Base-by-base conservation (phyloP, 2,888 invertebrate genomes). In the Lasioglossum figueresi region DNA sequence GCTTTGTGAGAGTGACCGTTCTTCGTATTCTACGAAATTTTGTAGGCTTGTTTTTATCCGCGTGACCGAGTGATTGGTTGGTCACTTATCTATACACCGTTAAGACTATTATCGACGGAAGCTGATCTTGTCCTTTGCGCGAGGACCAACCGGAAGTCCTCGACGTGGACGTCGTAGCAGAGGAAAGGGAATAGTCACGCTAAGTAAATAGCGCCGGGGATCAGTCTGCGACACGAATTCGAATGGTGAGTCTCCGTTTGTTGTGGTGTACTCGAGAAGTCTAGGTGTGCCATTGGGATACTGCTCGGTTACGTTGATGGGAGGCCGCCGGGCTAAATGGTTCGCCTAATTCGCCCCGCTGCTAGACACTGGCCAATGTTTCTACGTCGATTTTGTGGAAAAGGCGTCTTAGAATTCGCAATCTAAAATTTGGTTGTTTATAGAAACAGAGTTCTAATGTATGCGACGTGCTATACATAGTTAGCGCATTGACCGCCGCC, bases 221-320 rank as follows among this genome's bases (percentile, higher is more conserved):
- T 71, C 79, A 34, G 40, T 82, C 79, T 73, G 76, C 84, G 72
- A 71, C 79, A 78, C 78, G 79, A 79, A 83, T 82, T 84, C 89
- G 83, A 83, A 88, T 89, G 89, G 89, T 89, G 66, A 89, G 89
- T 89, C 27, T 89, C 14, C 5, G 14, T 59, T 66, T 66, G 68
- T 68, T 56, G 45, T 76, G 68, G 71, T 70, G 77, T 52, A 63
- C 52, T 48, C 76, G 66, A 14, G 27, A 12, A 12, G n/a, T 5
- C n/a, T 59, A 12, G 59, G 27, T 4, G 5, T 16, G 27, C 27
- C 27, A 27, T 27, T 59, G 1, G 14, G 14, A 59, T 12, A 14
- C 5, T 59, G 59, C 27, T 59, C 59, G 59, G 27, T 27, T 12
- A 59, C 5, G 14, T 27, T 27, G 59, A 59, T 2, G 59, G 14